A percentile compares a stretch with the other conserved stretches of the same genome.
Conservation (phyloP, 1,140 invertebrate genomes). For the Rhopalosiphum padi region DNA sequence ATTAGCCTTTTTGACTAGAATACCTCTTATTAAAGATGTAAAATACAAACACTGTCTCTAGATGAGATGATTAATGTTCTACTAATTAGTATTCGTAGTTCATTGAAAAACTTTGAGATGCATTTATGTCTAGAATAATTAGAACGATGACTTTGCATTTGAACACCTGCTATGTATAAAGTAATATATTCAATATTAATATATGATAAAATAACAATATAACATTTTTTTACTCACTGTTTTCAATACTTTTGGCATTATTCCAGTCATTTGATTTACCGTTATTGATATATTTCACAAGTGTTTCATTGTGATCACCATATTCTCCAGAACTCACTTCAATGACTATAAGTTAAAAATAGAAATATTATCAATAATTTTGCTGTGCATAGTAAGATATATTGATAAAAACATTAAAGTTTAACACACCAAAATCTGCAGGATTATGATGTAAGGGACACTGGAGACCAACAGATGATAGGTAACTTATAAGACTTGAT, state of each 20-base stretch:
- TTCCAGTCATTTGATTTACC: slow-evolving; percentile 48
- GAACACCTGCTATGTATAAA: neutral
- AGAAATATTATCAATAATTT: neutral
- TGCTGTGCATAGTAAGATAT: neutral
- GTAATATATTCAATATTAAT: slow-evolving; percentile 3
- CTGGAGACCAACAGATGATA: slow-evolving; percentile 76
- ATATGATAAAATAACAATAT: neutral
- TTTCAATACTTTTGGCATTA: slow-evolving; percentile 17
- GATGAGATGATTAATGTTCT: slow-evolving; percentile 42
- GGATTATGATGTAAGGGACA: slow-evolving; percentile 96
- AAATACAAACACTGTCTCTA: slow-evolving; percentile 54
- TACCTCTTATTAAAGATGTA: slow-evolving; percentile 41
- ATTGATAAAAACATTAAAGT: neutral
- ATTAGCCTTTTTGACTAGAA: slow-evolving; percentile 35
- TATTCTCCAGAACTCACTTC: slow-evolving; percentile 64
- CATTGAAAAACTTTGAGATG: neutral
- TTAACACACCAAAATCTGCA: slow-evolving; percentile 83
- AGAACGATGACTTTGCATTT: neutral
- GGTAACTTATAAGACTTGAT: slow-evolving; percentile 79
- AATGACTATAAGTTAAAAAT: slow-evolving; percentile 69
- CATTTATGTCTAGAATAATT: neutral
- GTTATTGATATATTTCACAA: slow-evolving; percentile 7
- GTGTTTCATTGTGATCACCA: slow-evolving; percentile 71
- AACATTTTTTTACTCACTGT: neutral
- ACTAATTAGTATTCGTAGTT: slow-evolving; percentile 46